Conservation (phyloP, 2,113 vertebrate species). For the Tupaia tana region DNA sequence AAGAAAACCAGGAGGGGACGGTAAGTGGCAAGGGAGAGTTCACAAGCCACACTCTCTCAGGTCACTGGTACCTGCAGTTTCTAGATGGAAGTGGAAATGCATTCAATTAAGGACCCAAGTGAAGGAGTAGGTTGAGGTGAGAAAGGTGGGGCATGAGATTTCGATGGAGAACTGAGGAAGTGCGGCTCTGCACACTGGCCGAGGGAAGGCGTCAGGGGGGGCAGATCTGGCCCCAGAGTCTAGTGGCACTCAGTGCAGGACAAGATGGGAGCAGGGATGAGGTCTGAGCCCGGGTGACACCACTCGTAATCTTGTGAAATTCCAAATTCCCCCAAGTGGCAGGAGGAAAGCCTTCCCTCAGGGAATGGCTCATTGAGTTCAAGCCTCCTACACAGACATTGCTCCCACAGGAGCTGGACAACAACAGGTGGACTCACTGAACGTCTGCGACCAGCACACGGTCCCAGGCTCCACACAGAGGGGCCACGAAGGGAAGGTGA, state of each 20-base stretch:
- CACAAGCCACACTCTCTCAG: too few species aligned
- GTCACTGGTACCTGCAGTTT: too few species aligned
- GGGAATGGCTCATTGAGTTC: neutral
- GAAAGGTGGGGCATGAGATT: neutral
- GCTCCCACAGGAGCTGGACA: neutral
- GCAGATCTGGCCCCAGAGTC: neutral
- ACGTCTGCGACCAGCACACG: too few species aligned
- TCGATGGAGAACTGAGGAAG: too few species aligned
- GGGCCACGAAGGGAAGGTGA: too few species aligned
- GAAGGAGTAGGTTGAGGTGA: neutral
- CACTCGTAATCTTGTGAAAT: too few species aligned
- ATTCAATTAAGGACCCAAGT: neutral
- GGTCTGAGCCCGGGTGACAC: neutral
- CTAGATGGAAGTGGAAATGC: neutral
- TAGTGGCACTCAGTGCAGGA: neutral
- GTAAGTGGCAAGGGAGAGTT: rapidly evolving
- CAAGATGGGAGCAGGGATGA: neutral
- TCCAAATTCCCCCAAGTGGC: neutral
- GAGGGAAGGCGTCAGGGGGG: too few species aligned
- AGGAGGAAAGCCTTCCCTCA: neutral
- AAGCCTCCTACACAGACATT: neutral
- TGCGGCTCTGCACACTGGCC: too few species aligned
- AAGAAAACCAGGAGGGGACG: too few species aligned
- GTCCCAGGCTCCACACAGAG: neutral
- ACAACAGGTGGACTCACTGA: too few species aligned